Evolutionary conservation across 2,113 vertebrate species (phyloP).

Genomic region (Nycticorax nycticorax): DNA sequence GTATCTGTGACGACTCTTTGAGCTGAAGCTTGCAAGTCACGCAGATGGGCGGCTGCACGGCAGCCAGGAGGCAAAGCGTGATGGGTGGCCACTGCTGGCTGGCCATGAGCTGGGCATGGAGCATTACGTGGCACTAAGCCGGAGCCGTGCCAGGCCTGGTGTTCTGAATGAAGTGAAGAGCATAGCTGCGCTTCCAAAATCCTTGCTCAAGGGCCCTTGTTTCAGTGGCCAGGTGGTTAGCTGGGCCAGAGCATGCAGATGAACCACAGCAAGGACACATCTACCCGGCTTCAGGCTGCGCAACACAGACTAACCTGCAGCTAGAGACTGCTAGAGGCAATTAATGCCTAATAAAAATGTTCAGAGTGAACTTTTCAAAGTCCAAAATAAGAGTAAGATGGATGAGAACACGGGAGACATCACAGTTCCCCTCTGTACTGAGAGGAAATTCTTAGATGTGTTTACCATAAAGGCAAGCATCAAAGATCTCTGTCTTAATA

Average conservation of each 20-base stretch:
- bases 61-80: neutral
- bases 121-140: rapidly evolving
- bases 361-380: neutral
- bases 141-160: neutral
- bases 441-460: neutral
- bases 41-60: neutral
- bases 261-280: neutral
- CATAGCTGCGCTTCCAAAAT: rapidly evolving
- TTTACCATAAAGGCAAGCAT: neutral
- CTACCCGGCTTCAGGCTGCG: neutral
- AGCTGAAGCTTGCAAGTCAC: neutral
- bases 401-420: neutral
- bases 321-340: neutral
- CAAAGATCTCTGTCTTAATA: neutral
- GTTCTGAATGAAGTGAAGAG: neutral
- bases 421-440: neutral
- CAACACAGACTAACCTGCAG: neutral
- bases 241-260: neutral
- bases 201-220: neutral
- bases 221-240: neutral
- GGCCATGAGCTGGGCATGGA: neutral
- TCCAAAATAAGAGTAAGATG: neutral
- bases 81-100: neutral
- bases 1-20: neutral
- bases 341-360: neutral